phyloP scores from a whole-genome alignment of 2,888 invertebrate species.

The Sisyra terminalis region DNA sequence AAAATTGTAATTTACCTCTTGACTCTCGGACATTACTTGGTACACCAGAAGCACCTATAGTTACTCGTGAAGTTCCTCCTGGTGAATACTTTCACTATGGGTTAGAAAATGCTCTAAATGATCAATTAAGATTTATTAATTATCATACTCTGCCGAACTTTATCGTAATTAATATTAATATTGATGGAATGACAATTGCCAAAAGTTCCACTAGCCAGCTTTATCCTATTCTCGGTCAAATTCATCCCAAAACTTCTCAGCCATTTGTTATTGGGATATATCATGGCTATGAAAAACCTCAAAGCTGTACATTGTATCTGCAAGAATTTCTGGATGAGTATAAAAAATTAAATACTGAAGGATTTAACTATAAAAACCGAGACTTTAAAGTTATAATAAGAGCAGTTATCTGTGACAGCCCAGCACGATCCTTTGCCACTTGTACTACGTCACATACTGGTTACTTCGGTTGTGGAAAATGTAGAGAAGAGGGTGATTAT shows the following conservation, averaged over 20 bases:
- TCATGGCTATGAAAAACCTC: background rate
- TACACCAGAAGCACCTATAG: background rate
- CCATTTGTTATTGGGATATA: conserved; percentile 4
- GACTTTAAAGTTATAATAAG: background rate
- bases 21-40: conserved; percentile 4
- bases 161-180: background rate
- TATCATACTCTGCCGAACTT: no score
- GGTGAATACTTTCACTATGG: conserved; percentile 7
- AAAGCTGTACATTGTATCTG: background rate
- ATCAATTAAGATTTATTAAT: conserved; percentile 1
- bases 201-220: conserved; percentile 2
- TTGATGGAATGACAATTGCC: background rate
- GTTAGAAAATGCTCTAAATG: conserved; percentile 1
- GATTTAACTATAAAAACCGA: background rate
- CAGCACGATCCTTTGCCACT: background rate
- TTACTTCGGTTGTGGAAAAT: background rate
- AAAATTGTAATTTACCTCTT: background rate
- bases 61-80: background rate
- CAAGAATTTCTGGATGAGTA: background rate
- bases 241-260: background rate
- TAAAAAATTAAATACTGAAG: background rate
- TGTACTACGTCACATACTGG: background rate
- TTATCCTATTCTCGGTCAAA: conserved; percentile 1
- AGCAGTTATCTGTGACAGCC: background rate
- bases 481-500: background rate